Evolutionary conservation across 2,797 vertebrate species (phyloP).

Genomic region (Epinephelus malabaricus): DNA sequence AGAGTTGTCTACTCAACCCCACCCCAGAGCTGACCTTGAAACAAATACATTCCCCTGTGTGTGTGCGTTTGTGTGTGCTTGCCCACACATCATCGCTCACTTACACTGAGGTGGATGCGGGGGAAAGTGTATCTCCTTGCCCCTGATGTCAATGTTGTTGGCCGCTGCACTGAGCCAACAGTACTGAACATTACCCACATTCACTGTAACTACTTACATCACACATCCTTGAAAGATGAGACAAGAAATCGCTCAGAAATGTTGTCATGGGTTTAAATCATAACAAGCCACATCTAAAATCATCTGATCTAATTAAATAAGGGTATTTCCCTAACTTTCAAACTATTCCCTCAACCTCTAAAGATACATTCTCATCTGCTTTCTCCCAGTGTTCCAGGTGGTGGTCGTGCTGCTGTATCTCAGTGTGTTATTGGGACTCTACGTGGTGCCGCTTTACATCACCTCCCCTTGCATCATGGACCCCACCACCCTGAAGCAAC

Average conservation of each 20-base stretch:
- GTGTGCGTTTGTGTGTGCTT: slow-evolving; percentile 21
- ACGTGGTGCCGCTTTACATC: slow-evolving; percentile 92
- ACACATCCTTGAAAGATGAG: slow-evolving; percentile 5
- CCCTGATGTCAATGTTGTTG: slow-evolving; percentile 15
- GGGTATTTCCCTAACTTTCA: background rate
- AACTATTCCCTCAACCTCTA: background rate
- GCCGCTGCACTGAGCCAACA: background rate
- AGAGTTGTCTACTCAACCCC: slow-evolving; percentile 67
- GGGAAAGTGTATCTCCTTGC: slow-evolving; percentile 36
- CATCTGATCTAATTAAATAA: too few species aligned
- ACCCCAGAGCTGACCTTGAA: slow-evolving; percentile 78
- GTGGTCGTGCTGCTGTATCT: slow-evolving; percentile 90
- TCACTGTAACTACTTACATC: background rate
- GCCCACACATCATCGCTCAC: slow-evolving; percentile 39
- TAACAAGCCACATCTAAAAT: background rate
- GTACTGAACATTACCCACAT: slow-evolving; percentile 1
- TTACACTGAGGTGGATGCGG: slow-evolving; percentile 30
- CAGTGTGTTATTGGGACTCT: slow-evolving; percentile 89
- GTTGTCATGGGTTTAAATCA: background rate
- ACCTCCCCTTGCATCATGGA: slow-evolving; percentile 98
- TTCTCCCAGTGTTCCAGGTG: slow-evolving; percentile 90
- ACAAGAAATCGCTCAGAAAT: background rate
- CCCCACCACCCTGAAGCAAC: slow-evolving; percentile 86
- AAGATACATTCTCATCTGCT: background rate
- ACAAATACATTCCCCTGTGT: slow-evolving; percentile 56